Conservation (phyloP, 1,140 invertebrate genomes). For the Oscheius sp. region DNA sequence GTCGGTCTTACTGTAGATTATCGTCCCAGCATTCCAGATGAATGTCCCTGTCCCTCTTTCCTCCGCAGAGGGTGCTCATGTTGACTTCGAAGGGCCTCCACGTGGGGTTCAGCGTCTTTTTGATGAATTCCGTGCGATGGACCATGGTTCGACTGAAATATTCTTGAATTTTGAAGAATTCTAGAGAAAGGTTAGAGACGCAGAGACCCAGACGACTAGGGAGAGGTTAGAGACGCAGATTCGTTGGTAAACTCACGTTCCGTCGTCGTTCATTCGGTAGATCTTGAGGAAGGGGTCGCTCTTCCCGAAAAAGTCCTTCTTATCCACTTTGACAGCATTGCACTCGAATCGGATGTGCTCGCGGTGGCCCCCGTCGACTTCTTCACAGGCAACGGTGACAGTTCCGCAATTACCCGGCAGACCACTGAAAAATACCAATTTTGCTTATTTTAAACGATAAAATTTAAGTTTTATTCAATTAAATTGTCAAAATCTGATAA, state of each 20-base stretch:
- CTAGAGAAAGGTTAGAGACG: background rate
- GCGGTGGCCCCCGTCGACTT: slow-evolving; percentile 63
- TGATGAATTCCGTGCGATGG: slow-evolving; percentile 67
- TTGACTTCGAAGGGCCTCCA: slow-evolving; percentile 68
- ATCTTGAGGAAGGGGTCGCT: slow-evolving; percentile 67
- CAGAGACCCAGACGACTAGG: background rate
- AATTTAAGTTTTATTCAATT: too few species aligned
- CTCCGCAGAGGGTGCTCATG: slow-evolving; percentile 67
- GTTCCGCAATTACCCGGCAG: slow-evolving; percentile 47
- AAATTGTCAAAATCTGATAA: too few species aligned
- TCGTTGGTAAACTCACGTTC: slow-evolving; percentile 61
- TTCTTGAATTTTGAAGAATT: slow-evolving; percentile 7
- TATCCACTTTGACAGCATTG: slow-evolving; percentile 64
- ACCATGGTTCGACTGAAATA: slow-evolving; percentile 64
- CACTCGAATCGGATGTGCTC: slow-evolving; percentile 65
- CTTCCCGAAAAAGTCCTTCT: slow-evolving; percentile 67
- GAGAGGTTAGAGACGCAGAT: background rate
- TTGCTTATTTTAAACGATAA: slow-evolving; percentile 39
- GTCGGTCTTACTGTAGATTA: background rate
- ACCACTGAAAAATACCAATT: slow-evolving; percentile 42
- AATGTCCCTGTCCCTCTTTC: slow-evolving; percentile 66
- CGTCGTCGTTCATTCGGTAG: slow-evolving; percentile 64
- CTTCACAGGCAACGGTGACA: slow-evolving; percentile 64
- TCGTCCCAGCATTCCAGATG: slow-evolving; percentile 10
- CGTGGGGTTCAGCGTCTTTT: slow-evolving; percentile 66